Evolutionary conservation across 2,888 invertebrate species (phyloP).

Genomic region (Heliconius ethilla): DNA sequence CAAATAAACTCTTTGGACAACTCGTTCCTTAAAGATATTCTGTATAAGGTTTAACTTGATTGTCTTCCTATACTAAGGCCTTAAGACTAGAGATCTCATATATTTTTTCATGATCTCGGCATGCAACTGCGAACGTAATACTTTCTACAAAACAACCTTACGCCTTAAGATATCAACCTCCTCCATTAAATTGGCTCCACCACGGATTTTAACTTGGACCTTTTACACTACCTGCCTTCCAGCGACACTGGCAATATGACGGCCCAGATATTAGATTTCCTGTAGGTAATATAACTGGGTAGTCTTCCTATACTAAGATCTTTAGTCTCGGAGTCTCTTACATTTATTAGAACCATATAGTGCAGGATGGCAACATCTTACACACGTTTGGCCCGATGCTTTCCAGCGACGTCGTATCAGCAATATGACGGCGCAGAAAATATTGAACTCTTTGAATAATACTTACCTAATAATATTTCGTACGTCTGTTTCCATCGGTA

Average conservation of each 20-base stretch:
- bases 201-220: too few relatives aligned
- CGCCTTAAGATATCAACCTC: not conserved
- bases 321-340: not conserved
- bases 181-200: not conserved
- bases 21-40: not conserved
- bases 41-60: not conserved
- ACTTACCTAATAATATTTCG: not conserved
- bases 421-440: not conserved
- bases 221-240: too few relatives aligned
- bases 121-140: not conserved
- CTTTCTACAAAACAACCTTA: not conserved
- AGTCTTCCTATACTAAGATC: not conserved
- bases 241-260: too few relatives aligned
- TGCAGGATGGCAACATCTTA: not conserved
- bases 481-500: not conserved
- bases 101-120: not conserved
- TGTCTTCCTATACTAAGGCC: not conserved
- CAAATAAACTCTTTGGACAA: too few relatives aligned
- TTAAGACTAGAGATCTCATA: not conserved
- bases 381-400: not conserved
- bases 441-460: not conserved
- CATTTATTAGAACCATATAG: not conserved
- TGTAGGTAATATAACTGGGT: not conserved
- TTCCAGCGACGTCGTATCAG: not conserved
- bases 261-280: not conserved